Evolutionary conservation across 2,888 invertebrate genomes (phyloP).

Genomic region (Neoscelio sp.): DNA sequence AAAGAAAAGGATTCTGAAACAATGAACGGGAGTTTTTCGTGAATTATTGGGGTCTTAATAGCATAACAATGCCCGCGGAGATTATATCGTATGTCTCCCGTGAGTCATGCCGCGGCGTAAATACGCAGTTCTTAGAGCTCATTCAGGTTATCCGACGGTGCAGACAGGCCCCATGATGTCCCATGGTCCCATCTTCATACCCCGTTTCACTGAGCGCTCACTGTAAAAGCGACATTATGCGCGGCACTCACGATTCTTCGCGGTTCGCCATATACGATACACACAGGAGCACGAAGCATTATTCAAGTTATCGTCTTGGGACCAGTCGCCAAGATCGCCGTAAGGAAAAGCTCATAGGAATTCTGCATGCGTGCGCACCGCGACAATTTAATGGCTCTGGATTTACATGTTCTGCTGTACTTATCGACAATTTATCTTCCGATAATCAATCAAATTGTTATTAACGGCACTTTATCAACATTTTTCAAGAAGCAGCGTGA

Average conservation of each 20-base stretch:
- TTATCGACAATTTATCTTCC: conserved; percentile 47
- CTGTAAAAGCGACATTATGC: conserved; percentile 1
- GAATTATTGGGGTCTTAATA: conserved; percentile 35
- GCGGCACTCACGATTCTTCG: conserved; percentile 5
- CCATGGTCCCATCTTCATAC: background rate
- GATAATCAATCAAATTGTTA: conserved; percentile 38
- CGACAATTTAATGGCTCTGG: conserved; percentile 27
- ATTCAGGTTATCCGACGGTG: conserved; percentile 28
- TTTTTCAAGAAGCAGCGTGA: conserved; percentile 1
- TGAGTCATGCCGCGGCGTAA: conserved; percentile 24
- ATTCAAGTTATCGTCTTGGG: conserved; percentile 20
- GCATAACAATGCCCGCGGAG: conserved; percentile 28
- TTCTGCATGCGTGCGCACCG: conserved; percentile 19
- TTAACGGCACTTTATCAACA: conserved; percentile 17
- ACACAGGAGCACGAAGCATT: background rate
- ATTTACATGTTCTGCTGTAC: conserved; percentile 35
- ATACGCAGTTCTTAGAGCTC: conserved; percentile 6
- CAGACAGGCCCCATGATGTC: conserved; percentile 27
- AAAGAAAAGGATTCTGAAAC: too few species aligned
- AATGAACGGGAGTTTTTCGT: conserved; percentile 22
- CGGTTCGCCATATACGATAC: background rate
- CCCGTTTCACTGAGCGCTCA: background rate
- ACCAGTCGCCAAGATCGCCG: conserved; percentile 13
- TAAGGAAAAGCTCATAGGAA: conserved; percentile 32
- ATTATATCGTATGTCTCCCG: conserved; percentile 26